Evolutionary conservation across 2,113 vertebrate genomes (phyloP).

Genomic region (Podarcis raffonei): DNA sequence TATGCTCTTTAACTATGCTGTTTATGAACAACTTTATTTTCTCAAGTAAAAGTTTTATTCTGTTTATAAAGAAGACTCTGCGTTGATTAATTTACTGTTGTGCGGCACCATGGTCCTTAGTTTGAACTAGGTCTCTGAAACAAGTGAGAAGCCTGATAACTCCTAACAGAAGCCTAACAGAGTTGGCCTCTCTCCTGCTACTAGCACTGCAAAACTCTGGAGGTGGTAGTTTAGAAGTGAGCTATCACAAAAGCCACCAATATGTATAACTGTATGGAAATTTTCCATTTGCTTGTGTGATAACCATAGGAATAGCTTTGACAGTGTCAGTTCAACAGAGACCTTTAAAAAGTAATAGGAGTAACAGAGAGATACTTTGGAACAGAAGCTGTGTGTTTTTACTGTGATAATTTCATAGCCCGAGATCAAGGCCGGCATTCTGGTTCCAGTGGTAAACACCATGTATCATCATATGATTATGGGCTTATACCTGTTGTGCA

Average conservation of each 20-base stretch:
- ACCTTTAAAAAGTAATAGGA: slow-evolving; percentile 67
- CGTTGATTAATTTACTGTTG: background rate
- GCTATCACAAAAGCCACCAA: slow-evolving; percentile 14
- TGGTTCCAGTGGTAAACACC: background rate
- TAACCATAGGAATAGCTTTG: slow-evolving; percentile 55
- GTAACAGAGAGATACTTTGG: slow-evolving; percentile 54
- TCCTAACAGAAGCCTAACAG: slow-evolving; percentile 33
- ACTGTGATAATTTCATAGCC: slow-evolving; percentile 32
- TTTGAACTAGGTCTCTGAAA: slow-evolving; percentile 2
- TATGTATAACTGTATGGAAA: slow-evolving; percentile 46
- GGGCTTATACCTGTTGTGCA: background rate
- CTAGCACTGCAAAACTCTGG: slow-evolving; percentile 10
- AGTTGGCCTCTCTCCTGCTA: background rate
- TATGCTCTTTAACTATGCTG: no score
- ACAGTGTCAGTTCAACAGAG: slow-evolving; percentile 37
- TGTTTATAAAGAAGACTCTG: background rate
- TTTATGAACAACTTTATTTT: no score
- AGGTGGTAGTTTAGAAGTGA: slow-evolving; percentile 57
- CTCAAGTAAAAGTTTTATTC: no score
- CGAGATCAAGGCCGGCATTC: background rate
- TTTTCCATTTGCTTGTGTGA: slow-evolving; percentile 56
- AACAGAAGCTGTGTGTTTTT: slow-evolving; percentile 56
- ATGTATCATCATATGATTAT: background rate
- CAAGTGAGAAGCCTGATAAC: slow-evolving; percentile 34
- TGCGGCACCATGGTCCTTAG: no score